Conservation (phyloP, 2,797 vertebrate genomes). For the Emydoidea blandingii region DNA sequence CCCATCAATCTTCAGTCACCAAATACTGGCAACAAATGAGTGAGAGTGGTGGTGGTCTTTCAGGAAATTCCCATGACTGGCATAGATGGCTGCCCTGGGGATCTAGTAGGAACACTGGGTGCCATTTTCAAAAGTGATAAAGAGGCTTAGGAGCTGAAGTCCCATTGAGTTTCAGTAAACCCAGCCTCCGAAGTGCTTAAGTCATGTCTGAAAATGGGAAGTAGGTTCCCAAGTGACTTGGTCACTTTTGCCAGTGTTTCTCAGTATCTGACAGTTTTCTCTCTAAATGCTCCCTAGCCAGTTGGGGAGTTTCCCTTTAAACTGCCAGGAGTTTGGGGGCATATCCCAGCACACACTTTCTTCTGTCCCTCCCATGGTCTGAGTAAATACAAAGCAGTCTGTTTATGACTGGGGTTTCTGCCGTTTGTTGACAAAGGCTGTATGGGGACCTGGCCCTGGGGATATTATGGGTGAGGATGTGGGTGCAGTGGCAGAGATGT, state of each 20-base stretch:
- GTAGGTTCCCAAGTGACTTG: neutral
- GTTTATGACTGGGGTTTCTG: neutral
- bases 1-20: neutral
- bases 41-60: neutral
- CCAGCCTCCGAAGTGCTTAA: neutral
- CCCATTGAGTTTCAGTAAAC: neutral
- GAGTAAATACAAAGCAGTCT: neutral
- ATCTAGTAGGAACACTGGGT: neutral
- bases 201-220: neutral
- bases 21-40: constrained; percentile 2
- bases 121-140: neutral
- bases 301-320: neutral
- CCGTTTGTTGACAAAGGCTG: neutral
- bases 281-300: neutral
- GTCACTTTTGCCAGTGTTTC: neutral
- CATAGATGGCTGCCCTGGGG: neutral
- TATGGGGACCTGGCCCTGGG: neutral
- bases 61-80: neutral
- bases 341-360: neutral
- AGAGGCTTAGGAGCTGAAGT: neutral
- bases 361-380: neutral
- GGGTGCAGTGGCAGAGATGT: neutral
- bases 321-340: neutral
- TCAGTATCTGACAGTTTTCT: neutral
- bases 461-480: neutral